Percentiles rank a stretch among this genome's conserved stretches.
Conservation (phyloP, 2,113 vertebrate genomes). For the Sciurus niger region DNA sequence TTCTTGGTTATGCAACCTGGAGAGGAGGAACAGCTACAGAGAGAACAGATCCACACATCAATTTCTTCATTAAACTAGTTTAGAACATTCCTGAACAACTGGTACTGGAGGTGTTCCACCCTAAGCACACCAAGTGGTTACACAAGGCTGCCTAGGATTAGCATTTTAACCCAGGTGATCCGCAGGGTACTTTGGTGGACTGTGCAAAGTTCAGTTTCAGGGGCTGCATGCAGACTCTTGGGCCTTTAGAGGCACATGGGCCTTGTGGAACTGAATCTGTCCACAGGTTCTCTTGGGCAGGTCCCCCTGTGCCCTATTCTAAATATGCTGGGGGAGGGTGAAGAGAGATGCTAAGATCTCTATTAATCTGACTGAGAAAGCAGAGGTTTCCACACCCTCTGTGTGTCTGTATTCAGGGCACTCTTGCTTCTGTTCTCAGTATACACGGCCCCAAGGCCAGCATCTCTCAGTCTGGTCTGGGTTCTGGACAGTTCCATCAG, state of each 20-base stretch:
- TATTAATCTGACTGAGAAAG: neutral
- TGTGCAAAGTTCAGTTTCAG: neutral
- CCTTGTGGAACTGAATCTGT: neutral
- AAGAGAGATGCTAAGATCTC: neutral
- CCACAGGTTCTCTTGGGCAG: neutral
- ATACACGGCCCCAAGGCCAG: neutral
- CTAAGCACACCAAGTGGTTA: neutral
- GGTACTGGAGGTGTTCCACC: neutral
- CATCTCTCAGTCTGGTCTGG: neutral
- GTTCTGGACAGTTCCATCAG: neutral
- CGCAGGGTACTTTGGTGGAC: rapidly evolving
- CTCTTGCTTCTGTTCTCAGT: neutral
- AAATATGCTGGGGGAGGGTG: rapidly evolving
- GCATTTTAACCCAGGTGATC: neutral
- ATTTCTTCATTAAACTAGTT: neutral
- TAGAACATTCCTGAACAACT: neutral
- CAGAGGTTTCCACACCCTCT: neutral
- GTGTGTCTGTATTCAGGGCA: no score
- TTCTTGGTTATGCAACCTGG: neutral
- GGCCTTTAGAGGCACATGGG: rapidly evolving
- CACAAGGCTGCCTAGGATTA: neutral
- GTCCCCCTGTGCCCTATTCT: rapidly evolving
- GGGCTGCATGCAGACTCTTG: neutral
- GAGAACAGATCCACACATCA: no score
- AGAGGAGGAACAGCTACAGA: neutral